Evolutionary conservation across 2,888 invertebrate species (phyloP), one percentile per base, ranked within the genome.

Genomic region (Nasonovia ribisnigri): DNA sequence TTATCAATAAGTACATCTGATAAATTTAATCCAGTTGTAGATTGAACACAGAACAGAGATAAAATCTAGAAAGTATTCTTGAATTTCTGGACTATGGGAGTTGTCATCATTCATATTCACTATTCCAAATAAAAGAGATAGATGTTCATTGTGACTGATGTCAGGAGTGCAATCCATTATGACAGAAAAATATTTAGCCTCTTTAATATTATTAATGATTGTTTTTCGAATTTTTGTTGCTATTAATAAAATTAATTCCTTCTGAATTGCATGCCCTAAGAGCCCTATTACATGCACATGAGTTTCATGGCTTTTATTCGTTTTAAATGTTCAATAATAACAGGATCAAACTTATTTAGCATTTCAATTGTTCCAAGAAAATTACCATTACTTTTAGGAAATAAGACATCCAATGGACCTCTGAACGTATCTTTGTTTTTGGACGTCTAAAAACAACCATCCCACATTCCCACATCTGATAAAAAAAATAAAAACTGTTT

Each of bases 301-400:
- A 8, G 46, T 86, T 86, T 46, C 86, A n/a, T 86, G 86, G 46
- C 46, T 86, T 29, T 46, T 86, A 86, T 86, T 86, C 29, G 13
- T 86, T 86, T 86, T 29, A 48, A 13, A 46, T 86, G 26, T 29
- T 86, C 46, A 3, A 48, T 86, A 46, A 46, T 46, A 86, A 86
- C 87, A 6, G n/a, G 42, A 87, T 87, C 87, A 87, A 87, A 87
- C n/a, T 48, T 87, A 87, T 48, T 87, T 3, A 87, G 24, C 87
- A 87, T 87, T 87, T 87, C 48, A 46, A 86, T 46, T 86, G 43
- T 46, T 86, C 46, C 46, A 46, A 86, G 26, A 86, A 86, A 86
- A 86, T 48, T 29, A 48, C 87, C n/a, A 87, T 51, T 87, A 87
- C 87, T 87, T 48, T 87, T 87, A 48, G 87, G n/a, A 24, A 87